Percentiles rank a stretch among this genome's conserved stretches.
Conservation (phyloP, 2,888 invertebrate species). For the Dichetophora obliterata region DNA sequence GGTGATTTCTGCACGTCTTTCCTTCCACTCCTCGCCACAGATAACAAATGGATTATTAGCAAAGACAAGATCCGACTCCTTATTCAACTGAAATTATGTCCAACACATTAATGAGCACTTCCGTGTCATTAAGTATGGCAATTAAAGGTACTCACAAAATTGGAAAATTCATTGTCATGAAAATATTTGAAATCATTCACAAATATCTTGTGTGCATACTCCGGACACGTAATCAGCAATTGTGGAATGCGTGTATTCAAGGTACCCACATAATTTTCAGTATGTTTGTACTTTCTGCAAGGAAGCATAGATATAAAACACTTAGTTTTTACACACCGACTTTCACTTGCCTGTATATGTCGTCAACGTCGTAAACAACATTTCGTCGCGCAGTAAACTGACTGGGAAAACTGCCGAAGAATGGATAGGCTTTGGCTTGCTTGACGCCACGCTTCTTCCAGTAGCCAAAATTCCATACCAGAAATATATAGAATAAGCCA, state of each 20-base stretch:
- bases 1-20: constrained; percentile 70
- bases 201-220: constrained; percentile 63
- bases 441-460: constrained; percentile 67
- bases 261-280: constrained; percentile 67
- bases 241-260: constrained; percentile 64
- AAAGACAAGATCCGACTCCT: constrained; percentile 69
- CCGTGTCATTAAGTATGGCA: not conserved
- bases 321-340: not conserved
- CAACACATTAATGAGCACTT: not conserved
- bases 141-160: constrained; percentile 52
- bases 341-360: constrained; percentile 66
- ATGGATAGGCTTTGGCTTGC: constrained; percentile 62
- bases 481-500: constrained; percentile 53
- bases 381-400: constrained; percentile 58
- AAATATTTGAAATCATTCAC: constrained; percentile 69
- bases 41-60: constrained; percentile 71
- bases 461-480: constrained; percentile 63
- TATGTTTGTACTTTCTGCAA: constrained; percentile 54
- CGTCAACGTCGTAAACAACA: constrained; percentile 63
- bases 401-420: constrained; percentile 65
- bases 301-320: not conserved
- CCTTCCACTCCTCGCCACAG: constrained; percentile 71
- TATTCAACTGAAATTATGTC: constrained; percentile 53
- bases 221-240: constrained; percentile 66
- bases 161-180: constrained; percentile 61